Evolutionary conservation across 2,888 invertebrate genomes (phyloP).

Genomic region (Clitarchus hookeri): DNA sequence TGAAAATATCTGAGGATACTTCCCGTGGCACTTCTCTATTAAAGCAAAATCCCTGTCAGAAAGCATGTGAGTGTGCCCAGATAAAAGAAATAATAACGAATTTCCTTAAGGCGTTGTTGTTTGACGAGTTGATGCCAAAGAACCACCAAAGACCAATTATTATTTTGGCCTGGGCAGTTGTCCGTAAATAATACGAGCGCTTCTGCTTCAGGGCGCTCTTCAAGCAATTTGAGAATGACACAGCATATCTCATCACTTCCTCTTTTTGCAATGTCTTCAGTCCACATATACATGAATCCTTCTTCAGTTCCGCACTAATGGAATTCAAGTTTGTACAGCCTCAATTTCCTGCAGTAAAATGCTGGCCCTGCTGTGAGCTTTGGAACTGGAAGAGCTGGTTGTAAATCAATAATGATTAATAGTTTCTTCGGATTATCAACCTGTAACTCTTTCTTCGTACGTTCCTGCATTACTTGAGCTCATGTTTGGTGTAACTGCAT

Average conservation of each 20-base stretch:
- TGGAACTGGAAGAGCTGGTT: conserved; percentile 11
- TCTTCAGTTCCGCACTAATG: conserved; percentile 10
- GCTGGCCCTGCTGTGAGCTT: conserved; percentile 12
- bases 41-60: neutral
- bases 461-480: conserved; percentile 15
- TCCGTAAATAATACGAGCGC: neutral
- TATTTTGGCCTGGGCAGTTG: conserved; percentile 19
- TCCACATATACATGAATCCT: neutral
- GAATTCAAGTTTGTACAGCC: neutral
- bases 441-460: neutral
- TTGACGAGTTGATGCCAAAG: conserved; percentile 19
- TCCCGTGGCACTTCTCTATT: neutral
- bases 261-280: conserved; percentile 20
- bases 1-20: too few relatives aligned
- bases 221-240: neutral
- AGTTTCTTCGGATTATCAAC: conserved; percentile 12
- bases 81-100: neutral
- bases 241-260: conserved; percentile 20
- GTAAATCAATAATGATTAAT: conserved; percentile 17
- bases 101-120: conserved; percentile 16
- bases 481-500: conserved; percentile 10
- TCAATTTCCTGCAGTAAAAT: neutral
- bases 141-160: neutral
- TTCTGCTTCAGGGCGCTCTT: neutral
- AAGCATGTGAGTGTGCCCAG: neutral